Evolutionary conservation across 1,140 invertebrate species (phyloP).

Genomic region (Caenorhabditis remanei): DNA sequence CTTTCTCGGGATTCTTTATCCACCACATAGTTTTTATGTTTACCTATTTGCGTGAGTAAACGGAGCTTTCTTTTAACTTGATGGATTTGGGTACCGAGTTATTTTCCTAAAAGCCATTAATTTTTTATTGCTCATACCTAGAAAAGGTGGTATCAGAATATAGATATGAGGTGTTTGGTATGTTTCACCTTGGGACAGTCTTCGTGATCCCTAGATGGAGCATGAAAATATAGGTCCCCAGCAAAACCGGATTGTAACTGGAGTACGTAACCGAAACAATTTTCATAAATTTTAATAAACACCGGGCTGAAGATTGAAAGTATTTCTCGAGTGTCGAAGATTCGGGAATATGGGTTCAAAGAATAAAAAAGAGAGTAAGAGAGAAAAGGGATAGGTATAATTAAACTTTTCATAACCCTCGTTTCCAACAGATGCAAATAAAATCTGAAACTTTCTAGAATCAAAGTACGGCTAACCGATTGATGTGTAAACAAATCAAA

Average conservation of each 20-base stretch:
- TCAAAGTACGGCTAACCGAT: neutral
- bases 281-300: conserved; percentile 8
- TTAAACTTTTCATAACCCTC: neutral
- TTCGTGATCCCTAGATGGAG: too few species aligned
- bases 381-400: neutral
- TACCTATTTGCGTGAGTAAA: neutral
- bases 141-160: neutral
- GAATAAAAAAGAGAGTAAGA: neutral
- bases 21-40: neutral
- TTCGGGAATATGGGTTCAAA: conserved; percentile 11
- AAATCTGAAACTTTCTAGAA: neutral
- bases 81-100: neutral
- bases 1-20: neutral
- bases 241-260: too few species aligned
- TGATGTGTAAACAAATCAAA: neutral
- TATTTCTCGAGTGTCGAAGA: neutral
- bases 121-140: neutral
- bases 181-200: too few species aligned
- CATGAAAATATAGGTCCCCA: too few species aligned
- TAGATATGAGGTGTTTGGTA: neutral
- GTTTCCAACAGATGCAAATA: neutral
- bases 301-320: neutral
- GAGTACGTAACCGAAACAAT: neutral
- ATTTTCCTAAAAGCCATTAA: neutral
- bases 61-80: neutral